Base-by-base conservation (phyloP, 1,140 invertebrate genomes). In the Mactra quadrangularis region DNA sequence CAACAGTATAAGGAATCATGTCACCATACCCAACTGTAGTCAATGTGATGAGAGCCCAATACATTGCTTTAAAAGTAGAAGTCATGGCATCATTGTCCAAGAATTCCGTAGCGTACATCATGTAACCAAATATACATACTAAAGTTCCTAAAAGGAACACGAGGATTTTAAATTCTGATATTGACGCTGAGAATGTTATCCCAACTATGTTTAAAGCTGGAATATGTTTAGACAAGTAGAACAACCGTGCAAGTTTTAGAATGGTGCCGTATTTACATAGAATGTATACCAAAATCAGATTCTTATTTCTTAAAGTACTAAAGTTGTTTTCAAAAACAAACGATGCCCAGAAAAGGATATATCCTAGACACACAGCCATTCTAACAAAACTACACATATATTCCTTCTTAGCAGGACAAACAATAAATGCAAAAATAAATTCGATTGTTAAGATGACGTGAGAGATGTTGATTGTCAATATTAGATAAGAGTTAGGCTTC, bases 21-120 rank as follows among this genome's bases (percentile, higher is more conserved):
- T 93, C 90, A 27, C 92, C 92, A 78, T 93, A 93, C 11, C 92
- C 93, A 9, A 93, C 92, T 25, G 91, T 92, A 47, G 91, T 92
- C 90, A 92, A 92, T 25, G 94, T 94, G 74, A 94, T 93, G 29
- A 92, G 85, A 13, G 93, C 92, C 93, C 93, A 94, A 92, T 93
- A 93, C 68, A 82, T 74, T 29, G 55, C 71, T 19, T 15, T 38
- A 35, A 82, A 82, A 19, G 47, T 47, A 38, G 64, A 75, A 22
- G 19, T 55, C 9, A 74, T 57, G 11, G 45, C 52, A 3, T 22
- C 17, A 31, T 62, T 35, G 3, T 62, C 45, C 13, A 52, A 9
- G 22, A 77, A 47, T 29, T 77, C 75, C 3, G 60, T n/a, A 22
- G 53, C 38, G n/a, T 45, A 77, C 59, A 77, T 31, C 1, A 60